Conservation (phyloP, 2,888 invertebrate species). For the Ecdyonurus torrentis region DNA sequence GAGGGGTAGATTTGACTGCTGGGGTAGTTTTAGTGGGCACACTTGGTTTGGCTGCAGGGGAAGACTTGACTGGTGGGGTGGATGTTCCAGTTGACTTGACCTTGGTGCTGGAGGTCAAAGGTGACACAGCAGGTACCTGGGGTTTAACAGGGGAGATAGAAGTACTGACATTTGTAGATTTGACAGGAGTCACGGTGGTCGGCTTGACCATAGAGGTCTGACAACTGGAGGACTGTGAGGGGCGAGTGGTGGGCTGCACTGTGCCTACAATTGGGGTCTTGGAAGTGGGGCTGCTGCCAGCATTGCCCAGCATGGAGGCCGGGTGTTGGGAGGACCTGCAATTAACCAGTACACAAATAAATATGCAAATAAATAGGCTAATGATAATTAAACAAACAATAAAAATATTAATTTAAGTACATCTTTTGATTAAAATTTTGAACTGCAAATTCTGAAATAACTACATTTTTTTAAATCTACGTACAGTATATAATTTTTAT, state of each 20-base stretch:
- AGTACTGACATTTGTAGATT: slow-evolving; percentile 18
- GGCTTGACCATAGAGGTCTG: slow-evolving; percentile 10
- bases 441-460: too few relatives aligned
- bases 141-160: slow-evolving; percentile 24
- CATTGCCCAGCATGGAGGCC: neutral
- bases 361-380: too few relatives aligned
- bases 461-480: too few relatives aligned
- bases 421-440: too few relatives aligned
- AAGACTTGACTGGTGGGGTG: too few relatives aligned
- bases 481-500: too few relatives aligned
- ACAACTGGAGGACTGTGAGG: slow-evolving; percentile 33
- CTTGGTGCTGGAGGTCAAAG: neutral
- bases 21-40: neutral
- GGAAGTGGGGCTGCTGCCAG: neutral
- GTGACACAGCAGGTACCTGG: slow-evolving; percentile 25
- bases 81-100: too few relatives aligned
- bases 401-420: too few relatives aligned
- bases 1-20: too few relatives aligned
- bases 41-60: too few relatives aligned
- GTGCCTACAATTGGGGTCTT: slow-evolving; percentile 33
- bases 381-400: too few relatives aligned
- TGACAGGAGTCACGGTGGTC: slow-evolving; percentile 24
- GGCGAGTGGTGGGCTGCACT: slow-evolving; percentile 34
- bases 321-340: slow-evolving; percentile 2
- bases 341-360: too few relatives aligned